These are phyloP conservation scores for Pseudotriccus pelzelni DNA, from an alignment of 2,797 vertebrate genomes.

Conservation along the genomic window DNA sequence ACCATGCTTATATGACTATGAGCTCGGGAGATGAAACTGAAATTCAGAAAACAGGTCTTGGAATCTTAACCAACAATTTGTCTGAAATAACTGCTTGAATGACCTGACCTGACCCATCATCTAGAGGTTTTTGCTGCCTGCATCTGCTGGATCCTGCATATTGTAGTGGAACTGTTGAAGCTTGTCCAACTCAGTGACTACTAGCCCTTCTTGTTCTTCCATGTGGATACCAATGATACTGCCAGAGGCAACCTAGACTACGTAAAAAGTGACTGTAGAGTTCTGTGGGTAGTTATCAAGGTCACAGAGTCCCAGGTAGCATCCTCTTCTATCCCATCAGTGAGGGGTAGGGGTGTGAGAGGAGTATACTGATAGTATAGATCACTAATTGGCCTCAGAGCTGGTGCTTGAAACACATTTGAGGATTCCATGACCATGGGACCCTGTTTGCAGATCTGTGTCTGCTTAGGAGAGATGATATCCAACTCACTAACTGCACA, in stretches of 20 bases:
- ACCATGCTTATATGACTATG: neutral
- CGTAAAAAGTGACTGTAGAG: neutral
- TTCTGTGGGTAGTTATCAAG: neutral
- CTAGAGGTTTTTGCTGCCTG: neutral
- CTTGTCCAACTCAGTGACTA: neutral
- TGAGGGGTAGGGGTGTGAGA: neutral
- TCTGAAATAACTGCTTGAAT: neutral
- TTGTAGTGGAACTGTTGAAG: neutral
- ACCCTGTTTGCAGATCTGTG: neutral
- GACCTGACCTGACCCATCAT: neutral
- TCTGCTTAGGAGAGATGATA: neutral
- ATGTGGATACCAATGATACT: neutral
- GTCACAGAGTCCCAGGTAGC: neutral
- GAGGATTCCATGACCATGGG: neutral
- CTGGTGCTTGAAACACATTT: neutral
- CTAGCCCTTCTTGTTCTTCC: neutral
- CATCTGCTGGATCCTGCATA: neutral
- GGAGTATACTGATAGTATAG: neutral
- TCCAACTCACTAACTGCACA: neutral
- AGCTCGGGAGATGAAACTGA: neutral
- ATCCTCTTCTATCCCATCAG: neutral
- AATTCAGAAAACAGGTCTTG: neutral
- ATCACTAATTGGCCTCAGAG: neutral
- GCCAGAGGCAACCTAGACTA: neutral
- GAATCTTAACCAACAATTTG: neutral